These are phyloP conservation scores for Campoletis raptor DNA, from an alignment of 2,888 invertebrate genomes.

Conservation along the genomic window DNA sequence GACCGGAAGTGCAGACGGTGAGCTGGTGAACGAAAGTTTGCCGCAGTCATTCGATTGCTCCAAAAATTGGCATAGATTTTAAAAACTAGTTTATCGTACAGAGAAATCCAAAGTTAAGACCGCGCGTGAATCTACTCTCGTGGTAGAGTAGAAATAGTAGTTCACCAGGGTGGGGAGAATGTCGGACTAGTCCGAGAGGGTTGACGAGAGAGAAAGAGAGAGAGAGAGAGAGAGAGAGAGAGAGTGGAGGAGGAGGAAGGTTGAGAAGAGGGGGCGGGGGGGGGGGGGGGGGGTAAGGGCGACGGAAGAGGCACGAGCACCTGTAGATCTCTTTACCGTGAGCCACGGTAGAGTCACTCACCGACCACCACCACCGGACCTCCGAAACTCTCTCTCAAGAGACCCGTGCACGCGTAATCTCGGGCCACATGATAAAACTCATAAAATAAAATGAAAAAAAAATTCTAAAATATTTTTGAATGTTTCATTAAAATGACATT, in stretches of 20 bases:
- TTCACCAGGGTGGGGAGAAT: background rate
- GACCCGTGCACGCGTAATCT: conserved; percentile 31
- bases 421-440: background rate
- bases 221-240: conserved; percentile 60
- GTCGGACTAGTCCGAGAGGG: conserved; percentile 14
- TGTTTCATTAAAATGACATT: background rate
- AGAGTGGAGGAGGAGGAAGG: conserved; percentile 66
- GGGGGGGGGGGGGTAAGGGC: conserved; percentile 80
- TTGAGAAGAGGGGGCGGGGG: conserved; percentile 72
- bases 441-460: background rate
- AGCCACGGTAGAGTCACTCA: conserved; percentile 83
- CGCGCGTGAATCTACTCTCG: background rate
- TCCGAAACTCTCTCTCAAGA: conserved; percentile 73
- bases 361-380: conserved; percentile 84
- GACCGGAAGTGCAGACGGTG: too few species aligned
- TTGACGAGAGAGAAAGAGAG: conserved; percentile 52
- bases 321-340: conserved; percentile 83
- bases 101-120: background rate
- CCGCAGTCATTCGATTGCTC: too few species aligned
- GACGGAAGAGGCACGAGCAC: conserved; percentile 80
- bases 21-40: too few species aligned
- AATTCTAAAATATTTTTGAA: background rate
- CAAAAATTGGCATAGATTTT: background rate
- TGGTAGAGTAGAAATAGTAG: background rate
- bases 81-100: background rate